Evolutionary conservation across 2,888 invertebrate species (phyloP).

Genomic region (Acronicta aceris): DNA sequence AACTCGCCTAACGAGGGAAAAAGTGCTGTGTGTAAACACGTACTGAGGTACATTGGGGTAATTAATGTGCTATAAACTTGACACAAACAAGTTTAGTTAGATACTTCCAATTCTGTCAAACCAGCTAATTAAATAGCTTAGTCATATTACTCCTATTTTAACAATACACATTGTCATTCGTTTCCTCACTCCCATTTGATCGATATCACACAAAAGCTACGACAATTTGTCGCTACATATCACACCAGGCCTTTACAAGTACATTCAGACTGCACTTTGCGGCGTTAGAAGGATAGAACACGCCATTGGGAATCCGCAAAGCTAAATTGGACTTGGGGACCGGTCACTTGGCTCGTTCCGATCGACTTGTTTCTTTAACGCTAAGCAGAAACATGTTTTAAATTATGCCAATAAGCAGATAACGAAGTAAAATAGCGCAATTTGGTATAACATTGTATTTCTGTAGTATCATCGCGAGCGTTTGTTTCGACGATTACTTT

Average conservation of each 20-base stretch:
- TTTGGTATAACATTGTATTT: slow-evolving; percentile 46
- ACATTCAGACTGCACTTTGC: slow-evolving; percentile 65
- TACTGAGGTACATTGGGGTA: background rate
- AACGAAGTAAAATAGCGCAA: slow-evolving; percentile 45
- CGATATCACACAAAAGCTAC: slow-evolving; percentile 45
- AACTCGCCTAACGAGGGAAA: slow-evolving; percentile 28
- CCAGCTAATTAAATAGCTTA: background rate
- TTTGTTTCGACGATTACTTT: slow-evolving; percentile 52
- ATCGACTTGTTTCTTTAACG: slow-evolving; percentile 63
- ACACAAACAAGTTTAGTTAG: background rate
- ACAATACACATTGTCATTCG: slow-evolving; percentile 22
- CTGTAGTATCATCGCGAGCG: slow-evolving; percentile 36
- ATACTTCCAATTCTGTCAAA: too few relatives aligned
- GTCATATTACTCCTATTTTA: too few relatives aligned
- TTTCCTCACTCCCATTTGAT: slow-evolving; percentile 37
- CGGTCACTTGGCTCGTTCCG: slow-evolving; percentile 65
- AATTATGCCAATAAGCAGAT: slow-evolving; percentile 45
- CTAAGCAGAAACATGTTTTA: slow-evolving; percentile 52
- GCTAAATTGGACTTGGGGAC: slow-evolving; percentile 73
- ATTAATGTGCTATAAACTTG: slow-evolving; percentile 6
- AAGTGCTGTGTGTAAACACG: slow-evolving; percentile 29
- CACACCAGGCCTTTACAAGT: slow-evolving; percentile 51
- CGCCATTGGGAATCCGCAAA: slow-evolving; percentile 67
- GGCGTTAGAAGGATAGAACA: slow-evolving; percentile 65
- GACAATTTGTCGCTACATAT: slow-evolving; percentile 53